Conservation (phyloP, 2,113 vertebrate genomes). For the Pollimyrus isidori region DNA sequence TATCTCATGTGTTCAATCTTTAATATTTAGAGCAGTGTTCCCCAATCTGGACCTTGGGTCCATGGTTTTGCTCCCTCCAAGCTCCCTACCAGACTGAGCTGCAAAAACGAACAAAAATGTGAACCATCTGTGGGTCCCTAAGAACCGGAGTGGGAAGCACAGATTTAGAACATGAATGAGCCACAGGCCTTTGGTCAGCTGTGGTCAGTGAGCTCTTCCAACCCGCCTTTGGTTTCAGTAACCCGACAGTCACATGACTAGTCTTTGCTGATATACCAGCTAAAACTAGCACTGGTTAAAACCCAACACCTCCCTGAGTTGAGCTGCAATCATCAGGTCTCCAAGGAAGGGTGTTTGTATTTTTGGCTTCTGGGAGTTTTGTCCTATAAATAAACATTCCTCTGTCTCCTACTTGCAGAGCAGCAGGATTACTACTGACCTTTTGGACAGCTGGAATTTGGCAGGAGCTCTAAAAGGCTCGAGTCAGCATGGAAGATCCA, state of each 20-base stretch:
- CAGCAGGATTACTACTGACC: conserved; percentile 14
- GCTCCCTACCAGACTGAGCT: no score
- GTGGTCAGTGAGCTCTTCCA: neutral
- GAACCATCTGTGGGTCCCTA: no score
- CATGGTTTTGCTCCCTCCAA: no score
- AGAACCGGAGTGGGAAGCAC: no score
- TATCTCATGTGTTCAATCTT: neutral
- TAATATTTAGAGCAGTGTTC: neutral
- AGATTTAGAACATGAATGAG: neutral
- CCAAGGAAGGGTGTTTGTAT: neutral
- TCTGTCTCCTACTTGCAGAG: neutral
- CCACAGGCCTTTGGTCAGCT: neutral
- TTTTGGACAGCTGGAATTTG: conserved; percentile 3
- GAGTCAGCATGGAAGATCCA: neutral
- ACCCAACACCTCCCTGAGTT: neutral
- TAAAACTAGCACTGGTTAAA: neutral
- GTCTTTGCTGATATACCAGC: neutral
- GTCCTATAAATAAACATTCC: conserved; percentile 17
- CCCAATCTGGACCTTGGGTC: no score
- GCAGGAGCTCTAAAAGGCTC: neutral
- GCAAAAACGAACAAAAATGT: no score
- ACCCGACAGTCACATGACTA: neutral
- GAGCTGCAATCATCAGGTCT: neutral
- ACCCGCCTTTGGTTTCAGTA: neutral
- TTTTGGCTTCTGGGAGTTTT: neutral